Evolutionary conservation across 2,113 vertebrate species (phyloP).

Genomic region (Zapornia atra): DNA sequence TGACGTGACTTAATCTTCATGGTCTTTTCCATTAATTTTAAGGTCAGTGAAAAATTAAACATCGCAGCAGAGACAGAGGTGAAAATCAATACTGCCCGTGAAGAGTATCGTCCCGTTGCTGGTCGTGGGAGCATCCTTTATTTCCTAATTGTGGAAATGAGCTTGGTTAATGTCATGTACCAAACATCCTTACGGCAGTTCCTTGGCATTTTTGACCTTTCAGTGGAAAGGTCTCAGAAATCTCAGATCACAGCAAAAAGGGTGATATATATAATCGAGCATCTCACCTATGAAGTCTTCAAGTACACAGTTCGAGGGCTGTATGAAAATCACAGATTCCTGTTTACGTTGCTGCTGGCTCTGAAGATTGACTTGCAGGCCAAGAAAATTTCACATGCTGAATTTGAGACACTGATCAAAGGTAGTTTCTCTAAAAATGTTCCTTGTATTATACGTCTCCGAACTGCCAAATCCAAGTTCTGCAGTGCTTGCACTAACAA

Average conservation of each 20-base stretch:
- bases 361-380: conserved; percentile 85
- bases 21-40: conserved; percentile 35
- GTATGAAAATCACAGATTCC: conserved; percentile 84
- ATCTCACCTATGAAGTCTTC: conserved; percentile 83
- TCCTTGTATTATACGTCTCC: background rate
- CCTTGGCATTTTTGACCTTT: conserved; percentile 83
- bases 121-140: conserved; percentile 85
- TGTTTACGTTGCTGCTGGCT: conserved; percentile 83
- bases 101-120: conserved; percentile 86
- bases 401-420: conserved; percentile 86
- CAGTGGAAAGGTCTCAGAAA: conserved; percentile 77
- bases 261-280: conserved; percentile 78
- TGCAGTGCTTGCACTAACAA: background rate
- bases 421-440: conserved; percentile 68
- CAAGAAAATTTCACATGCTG: conserved; percentile 79
- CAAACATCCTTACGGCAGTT: conserved; percentile 86
- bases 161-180: conserved; percentile 86
- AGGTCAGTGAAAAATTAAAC: conserved; percentile 85
- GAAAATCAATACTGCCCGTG: conserved; percentile 84
- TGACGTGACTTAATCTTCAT: background rate
- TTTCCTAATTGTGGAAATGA: conserved; percentile 89
- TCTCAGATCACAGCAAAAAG: conserved; percentile 82
- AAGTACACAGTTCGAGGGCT: conserved; percentile 81
- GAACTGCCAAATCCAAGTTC: background rate
- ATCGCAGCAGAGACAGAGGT: conserved; percentile 82